These are phyloP conservation scores for Disparrhopalites patrizii DNA, from an alignment of 2,888 invertebrate species.

Conservation along the genomic window DNA sequence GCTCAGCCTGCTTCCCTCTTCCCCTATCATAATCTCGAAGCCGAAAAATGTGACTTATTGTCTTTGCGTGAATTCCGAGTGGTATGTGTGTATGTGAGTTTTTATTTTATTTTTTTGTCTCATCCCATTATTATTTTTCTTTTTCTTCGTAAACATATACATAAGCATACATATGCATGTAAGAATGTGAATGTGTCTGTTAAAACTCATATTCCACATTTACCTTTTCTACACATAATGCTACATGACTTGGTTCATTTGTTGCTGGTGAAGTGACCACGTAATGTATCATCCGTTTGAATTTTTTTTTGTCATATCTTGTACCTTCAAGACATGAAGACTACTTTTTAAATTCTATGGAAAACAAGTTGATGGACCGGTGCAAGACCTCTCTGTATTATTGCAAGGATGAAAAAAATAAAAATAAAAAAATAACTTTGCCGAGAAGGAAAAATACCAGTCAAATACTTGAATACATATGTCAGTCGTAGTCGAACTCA, in stretches of 20 bases:
- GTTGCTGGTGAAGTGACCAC: background rate
- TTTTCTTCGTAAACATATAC: too few species aligned
- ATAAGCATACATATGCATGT: too few species aligned
- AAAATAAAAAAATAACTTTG: too few species aligned
- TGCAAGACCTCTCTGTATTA: too few species aligned
- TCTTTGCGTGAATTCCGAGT: conserved; percentile 21
- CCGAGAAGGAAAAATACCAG: too few species aligned
- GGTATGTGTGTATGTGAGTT: too few species aligned
- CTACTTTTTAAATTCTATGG: background rate
- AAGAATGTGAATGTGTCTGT: background rate
- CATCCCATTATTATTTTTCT: background rate
- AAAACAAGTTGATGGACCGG: too few species aligned
- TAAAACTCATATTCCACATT: background rate
- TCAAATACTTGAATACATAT: too few species aligned
- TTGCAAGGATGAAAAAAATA: too few species aligned
- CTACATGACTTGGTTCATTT: too few species aligned
- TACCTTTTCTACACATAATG: background rate
- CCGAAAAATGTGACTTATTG: conserved; percentile 31
- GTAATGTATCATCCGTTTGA: background rate
- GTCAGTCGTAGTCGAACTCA: too few species aligned
- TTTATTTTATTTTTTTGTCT: conserved; percentile 11
- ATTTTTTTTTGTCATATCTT: conserved; percentile 3
- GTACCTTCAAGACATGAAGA: conserved; percentile 1
- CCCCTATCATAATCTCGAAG: conserved; percentile 26
- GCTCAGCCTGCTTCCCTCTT: conserved; percentile 21